Base-by-base conservation (phyloP, 2,113 vertebrate genomes). In the Equus quagga region DNA sequence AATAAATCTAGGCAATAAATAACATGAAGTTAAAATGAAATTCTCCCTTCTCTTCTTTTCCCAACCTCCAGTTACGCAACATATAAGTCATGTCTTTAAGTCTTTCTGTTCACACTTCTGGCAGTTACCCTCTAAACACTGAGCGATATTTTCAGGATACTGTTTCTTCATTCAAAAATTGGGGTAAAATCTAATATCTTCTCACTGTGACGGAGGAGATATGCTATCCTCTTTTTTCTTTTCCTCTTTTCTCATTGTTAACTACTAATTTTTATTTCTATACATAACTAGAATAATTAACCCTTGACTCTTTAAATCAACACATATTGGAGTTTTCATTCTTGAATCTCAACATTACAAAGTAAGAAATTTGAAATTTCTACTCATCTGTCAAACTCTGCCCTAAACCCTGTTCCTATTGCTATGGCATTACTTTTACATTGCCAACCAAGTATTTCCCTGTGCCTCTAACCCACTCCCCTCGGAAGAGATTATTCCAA, bases 1-100 rank as follows among this genome's bases (percentile, higher is more conserved):
- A 97, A 83, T 86, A 76, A 73, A 76, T 83, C 69, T 82, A 85
- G 81, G 54, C 33, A 94, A 56, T 49, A 89, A 91, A 58, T 70
- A 93, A n/a, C 13, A 56, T n/a, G 23, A 58, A 93, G 67, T 83
- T 62, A 60, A 94, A 75, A 36, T 86, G 56, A 51, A 49, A 73
- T 65, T 49, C 36, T 58, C 69, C 9, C 46, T 85, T 82, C 1
- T 24, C 19, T 51, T 85, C 11, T 85, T 36, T 91, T 80, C 11
- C 51, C 6, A 75, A 51, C 28, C 9, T 23, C 36, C 1, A 80
- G 14, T 70, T 73, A 13, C 89, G 31, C 7, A 33, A 64, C n/a
- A 76, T 10, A 2, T 31, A 70, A 64, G 19, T 49, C 36, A 67
- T 87, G 24, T 83, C n/a, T 60, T 44, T 56, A 69, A 75, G 5